Evolutionary conservation across 2,888 invertebrate genomes (phyloP), one percentile per base, ranked within the genome.

Genomic region (Cephus pulcher): DNA sequence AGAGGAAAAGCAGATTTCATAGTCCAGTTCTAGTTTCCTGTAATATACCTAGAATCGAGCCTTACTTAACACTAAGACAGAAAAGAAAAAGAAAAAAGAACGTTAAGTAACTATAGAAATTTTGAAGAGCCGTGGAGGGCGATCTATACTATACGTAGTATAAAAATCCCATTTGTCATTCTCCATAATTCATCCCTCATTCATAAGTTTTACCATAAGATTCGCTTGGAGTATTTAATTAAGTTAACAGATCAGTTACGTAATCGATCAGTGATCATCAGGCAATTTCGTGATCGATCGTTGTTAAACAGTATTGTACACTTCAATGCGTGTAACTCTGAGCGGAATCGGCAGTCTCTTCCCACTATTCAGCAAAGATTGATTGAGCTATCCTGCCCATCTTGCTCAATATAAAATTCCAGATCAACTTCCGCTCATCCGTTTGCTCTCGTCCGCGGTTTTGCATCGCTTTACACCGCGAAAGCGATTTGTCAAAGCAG

Each of bases 401-500:
- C 56, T 56, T 56, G 56, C 23, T 56, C 0, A 23, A 56, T 23
- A 23, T 23, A 56, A 56, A 56, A 23, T 23, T 23, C 6, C 23
- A 56, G 23, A 23, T 56, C 6, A 56, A 56, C 23, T 56, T 56
- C 23, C 56, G 23, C 56, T 56, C 56, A 23, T 56, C 56, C 56
- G 56, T 56, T 56, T 56, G 1, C 23, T 56, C 71, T 32, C 32
- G 79, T 82, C 78, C 77, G 77, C 84, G 82, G 89, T 88, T 90
- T 90, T 90, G 88, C 90, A 85, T 88, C 88, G 88, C 89, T 91
- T 90, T 90, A 89, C 86, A 81, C 74, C 77, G 86, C 76, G 87
- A 90, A 90, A 90, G 90, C 86, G 88, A 88, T 87, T 89, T 86
- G 89, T 85, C 88, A 91, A 91, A 90, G 86, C 88, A 78, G 80